Conservation (phyloP, 2,797 vertebrate species). For the Crenuchus spilurus region DNA sequence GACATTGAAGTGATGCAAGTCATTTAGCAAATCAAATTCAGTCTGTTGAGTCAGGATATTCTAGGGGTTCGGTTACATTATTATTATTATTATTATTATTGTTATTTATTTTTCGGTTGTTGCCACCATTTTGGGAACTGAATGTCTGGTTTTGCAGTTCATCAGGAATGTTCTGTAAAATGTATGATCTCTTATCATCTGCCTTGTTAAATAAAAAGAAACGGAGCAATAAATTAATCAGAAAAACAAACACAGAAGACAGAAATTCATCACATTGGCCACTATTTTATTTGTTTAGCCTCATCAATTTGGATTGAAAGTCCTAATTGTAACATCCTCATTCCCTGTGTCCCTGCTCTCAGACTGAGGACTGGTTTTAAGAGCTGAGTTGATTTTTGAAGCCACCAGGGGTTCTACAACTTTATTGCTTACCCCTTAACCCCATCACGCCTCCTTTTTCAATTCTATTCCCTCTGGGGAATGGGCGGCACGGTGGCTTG, state of each 20-base stretch:
- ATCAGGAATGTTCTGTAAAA: too few species aligned
- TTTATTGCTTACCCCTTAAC: constrained; percentile 10
- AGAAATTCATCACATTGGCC: background rate
- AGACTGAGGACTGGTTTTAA: constrained; percentile 15
- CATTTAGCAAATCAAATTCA: background rate
- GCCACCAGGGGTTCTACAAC: constrained; percentile 7
- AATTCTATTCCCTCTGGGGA: constrained; percentile 33
- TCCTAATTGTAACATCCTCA: background rate
- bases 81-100: too few species aligned
- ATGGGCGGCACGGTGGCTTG: too few species aligned
- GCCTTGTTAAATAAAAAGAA: too few species aligned
- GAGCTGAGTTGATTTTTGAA: constrained; percentile 8
- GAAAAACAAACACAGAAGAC: background rate
- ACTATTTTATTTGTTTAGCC: background rate
- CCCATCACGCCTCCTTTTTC: constrained; percentile 38
- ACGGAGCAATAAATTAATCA: too few species aligned
- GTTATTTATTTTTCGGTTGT: too few species aligned
- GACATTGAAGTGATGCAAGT: background rate
- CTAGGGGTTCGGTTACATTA: too few species aligned
- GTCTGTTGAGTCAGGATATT: background rate
- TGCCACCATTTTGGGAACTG: too few species aligned
- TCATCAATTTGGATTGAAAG: background rate
- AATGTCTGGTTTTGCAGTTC: too few species aligned
- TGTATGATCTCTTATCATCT: too few species aligned
- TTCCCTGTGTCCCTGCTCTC: background rate